A percentile compares a stretch with the other conserved stretches of the same genome.
Evolutionary conservation across 2,888 invertebrate genomes (phyloP).

Genomic region (Ormyrus labotus): DNA sequence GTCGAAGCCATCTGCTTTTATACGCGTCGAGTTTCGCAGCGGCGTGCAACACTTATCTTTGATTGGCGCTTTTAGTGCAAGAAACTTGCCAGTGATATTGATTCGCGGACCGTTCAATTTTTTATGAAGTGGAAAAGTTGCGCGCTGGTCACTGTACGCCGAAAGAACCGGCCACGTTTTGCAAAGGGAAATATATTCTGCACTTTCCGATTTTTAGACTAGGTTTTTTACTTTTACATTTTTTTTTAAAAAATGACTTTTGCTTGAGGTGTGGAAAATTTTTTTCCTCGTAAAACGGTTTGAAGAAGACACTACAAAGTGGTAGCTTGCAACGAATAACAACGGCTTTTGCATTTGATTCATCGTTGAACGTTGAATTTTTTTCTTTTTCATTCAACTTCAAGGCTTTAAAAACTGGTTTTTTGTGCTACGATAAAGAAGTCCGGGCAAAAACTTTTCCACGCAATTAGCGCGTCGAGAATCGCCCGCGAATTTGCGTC

Average conservation of each 20-base stretch:
- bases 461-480: background rate
- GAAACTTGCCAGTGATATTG: slow-evolving; percentile 5
- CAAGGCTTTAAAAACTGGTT: slow-evolving; percentile 38
- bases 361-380: background rate
- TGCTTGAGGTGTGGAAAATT: too few species aligned
- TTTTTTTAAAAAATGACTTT: too few species aligned
- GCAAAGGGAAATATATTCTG: too few species aligned
- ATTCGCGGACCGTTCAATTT: slow-evolving; percentile 18
- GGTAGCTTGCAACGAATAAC: background rate
- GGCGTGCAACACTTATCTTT: background rate
- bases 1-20: too few species aligned
- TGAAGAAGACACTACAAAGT: slow-evolving; percentile 13
- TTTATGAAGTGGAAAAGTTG: slow-evolving; percentile 35
- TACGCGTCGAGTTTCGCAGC: too few species aligned
- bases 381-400: background rate
- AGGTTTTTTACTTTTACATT: too few species aligned
- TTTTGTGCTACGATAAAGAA: background rate
- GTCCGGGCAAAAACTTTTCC: too few species aligned
- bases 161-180: too few species aligned
- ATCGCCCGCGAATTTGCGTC: background rate
- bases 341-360: background rate
- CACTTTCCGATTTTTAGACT: too few species aligned
- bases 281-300: too few species aligned
- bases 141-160: too few species aligned
- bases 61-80: background rate